Percentiles rank a stretch among this genome's conserved stretches.
phyloP scores from a whole-genome alignment of 2,113 vertebrate species.

The human (Homo sapiens) region DNA sequence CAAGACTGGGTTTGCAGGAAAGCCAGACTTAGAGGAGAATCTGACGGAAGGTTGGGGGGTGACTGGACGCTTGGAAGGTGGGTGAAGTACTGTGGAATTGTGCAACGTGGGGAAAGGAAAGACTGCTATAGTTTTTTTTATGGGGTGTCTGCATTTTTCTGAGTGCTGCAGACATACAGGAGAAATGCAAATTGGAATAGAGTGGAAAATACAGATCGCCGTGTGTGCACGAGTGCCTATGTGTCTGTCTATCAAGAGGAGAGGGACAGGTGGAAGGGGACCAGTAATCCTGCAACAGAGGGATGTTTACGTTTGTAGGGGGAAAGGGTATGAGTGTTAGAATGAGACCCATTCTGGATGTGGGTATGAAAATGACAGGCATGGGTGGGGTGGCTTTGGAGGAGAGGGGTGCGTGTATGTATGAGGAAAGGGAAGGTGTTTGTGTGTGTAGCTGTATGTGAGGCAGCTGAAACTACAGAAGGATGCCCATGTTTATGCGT shows the following conservation, averaged over 20 bases:
- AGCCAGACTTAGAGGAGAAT: slow-evolving; percentile 32
- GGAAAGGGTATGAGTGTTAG: not conserved
- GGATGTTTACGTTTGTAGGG: not conserved
- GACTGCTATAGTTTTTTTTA: not conserved
- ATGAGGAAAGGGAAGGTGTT: not conserved
- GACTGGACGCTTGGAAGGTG: not conserved
- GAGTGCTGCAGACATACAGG: slow-evolving; percentile 37
- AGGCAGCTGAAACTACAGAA: not conserved
- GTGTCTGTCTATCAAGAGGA: not conserved
- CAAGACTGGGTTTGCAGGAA: slow-evolving; percentile 41
- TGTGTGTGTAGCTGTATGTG: not conserved
- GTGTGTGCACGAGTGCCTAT: not conserved
- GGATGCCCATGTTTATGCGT: not conserved
- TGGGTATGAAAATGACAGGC: not conserved
- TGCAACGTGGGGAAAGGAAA: not conserved
- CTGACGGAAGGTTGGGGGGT: not conserved
- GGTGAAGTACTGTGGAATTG: slow-evolving; percentile 28
- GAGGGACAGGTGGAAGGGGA: not conserved
- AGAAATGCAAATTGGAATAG: slow-evolving; percentile 47
- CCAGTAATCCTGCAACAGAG: not conserved
- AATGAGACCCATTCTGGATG: not conserved
- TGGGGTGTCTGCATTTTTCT: not conserved
- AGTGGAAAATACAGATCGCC: slow-evolving; percentile 26
- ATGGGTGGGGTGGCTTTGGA: not conserved
- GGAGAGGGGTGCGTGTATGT: not conserved